Base-by-base conservation (phyloP, 2,113 vertebrate species). In the Nerophis lumbriciformis region DNA sequence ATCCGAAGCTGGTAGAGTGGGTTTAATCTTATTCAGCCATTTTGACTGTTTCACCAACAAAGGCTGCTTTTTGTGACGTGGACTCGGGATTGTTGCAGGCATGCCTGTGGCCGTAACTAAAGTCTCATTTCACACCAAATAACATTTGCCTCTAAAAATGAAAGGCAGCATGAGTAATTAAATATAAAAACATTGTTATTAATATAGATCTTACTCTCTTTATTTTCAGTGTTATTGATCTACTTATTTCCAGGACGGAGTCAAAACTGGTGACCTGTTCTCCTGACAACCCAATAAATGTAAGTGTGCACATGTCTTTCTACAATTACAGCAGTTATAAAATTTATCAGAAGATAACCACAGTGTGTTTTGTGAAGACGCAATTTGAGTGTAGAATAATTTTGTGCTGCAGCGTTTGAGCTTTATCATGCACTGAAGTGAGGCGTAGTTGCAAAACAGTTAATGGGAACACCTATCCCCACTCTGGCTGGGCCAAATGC, bases 1-100 rank as follows among this genome's bases (percentile, higher is more conserved):
- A 1, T 2, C 88, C 87, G 88, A 82, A 87, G 88, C 79, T 82
- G 83, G 83, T 81, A 73, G 85, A 87, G 76, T 85, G 83, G 70
- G 77, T 83, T 82, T 87, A 85, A 90, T 89, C 81, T 80, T 80
- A 81, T 81, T 66, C 77, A 73, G 69, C 79, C 77, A 74, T 87
- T 88, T 81, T 82, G 66, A 62, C 68, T 75, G 72, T n/a, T 39
- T 55, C 53, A 11, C 38, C 19, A 44, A 21, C 53, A 0, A 19
- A 21, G 38, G 45, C 39, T 35, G 50, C 28, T 53, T 51, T 73
- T 45, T 78, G 57, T 59, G 44, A 38, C 15, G 51, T 19, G 53
- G 66, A 42, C n/a, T 4, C n/a, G 53, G 57, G 68, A 42, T 65
- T 61, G 68, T 69, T 78, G 67, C 59, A 63, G 64, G 75, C 67